Evolutionary conservation across 1,140 invertebrate species (phyloP).

Genomic region (Drosophila bocki): DNA sequence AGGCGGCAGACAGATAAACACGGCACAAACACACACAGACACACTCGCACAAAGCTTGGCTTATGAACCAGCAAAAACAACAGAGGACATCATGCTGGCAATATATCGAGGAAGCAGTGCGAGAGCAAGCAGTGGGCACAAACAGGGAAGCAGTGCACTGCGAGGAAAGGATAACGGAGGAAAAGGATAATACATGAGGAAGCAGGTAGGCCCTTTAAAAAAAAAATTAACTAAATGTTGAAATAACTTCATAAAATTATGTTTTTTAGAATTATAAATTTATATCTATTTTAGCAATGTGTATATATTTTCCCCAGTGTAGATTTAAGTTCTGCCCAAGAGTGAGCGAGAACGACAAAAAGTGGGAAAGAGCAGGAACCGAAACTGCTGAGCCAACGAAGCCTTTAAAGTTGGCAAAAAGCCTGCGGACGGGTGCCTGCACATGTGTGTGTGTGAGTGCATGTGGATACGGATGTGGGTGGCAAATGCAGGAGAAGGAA

Average conservation of each 20-base stretch:
- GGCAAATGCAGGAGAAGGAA: slow-evolving; percentile 31
- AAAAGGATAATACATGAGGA: neutral
- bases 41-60: slow-evolving; percentile 49
- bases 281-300: neutral
- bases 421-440: slow-evolving; percentile 46
- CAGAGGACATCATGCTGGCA: slow-evolving; percentile 49
- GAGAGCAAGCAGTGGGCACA: slow-evolving; percentile 5
- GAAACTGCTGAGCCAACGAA: slow-evolving; percentile 66
- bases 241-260: neutral
- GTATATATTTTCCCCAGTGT: neutral
- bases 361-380: slow-evolving; percentile 8
- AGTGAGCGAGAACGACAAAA: slow-evolving; percentile 1
- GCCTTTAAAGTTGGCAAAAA: slow-evolving; percentile 76
- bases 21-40: slow-evolving; percentile 26
- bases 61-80: slow-evolving; percentile 44
- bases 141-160: slow-evolving; percentile 27
- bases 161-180: neutral
- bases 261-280: neutral
- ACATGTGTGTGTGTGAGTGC: slow-evolving; percentile 21
- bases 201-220: neutral
- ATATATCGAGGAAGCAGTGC: slow-evolving; percentile 40
- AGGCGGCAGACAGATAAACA: slow-evolving; percentile 51
- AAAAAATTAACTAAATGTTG: neutral
- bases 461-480: slow-evolving; percentile 37
- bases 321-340: slow-evolving; percentile 18